Base-by-base conservation (phyloP, 2,797 vertebrate genomes). In the Chloroceryle amazona region DNA sequence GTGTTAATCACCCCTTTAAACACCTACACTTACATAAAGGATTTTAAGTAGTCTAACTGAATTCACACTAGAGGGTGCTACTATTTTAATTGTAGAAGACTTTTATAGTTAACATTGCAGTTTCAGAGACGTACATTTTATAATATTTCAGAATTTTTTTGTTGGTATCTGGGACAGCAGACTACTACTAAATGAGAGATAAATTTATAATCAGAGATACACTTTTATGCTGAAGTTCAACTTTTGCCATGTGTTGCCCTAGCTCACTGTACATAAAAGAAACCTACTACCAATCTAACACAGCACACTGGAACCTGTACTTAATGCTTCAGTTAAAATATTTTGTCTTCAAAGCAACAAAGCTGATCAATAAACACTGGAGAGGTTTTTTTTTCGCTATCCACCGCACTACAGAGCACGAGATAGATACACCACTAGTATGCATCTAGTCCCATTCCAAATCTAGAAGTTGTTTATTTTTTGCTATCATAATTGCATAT, bases 31-130 rank as follows among this genome's bases (percentile, higher is more conserved):
- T 79, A 85, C 10, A n/a, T 2, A 11, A 29, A 72, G 17, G 39
- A 37, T 70, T 92, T 91, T 63, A 60, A 80, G 39, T 10, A 33
- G 6, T 79, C 52, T 67, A 91, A 87, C 35, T n/a, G 44, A 94
- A 91, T 88, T 52, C 79, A 89, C 87, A 87, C 91, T 87, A 93
- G 89, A 95, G 87, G 89, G 91, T 91, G 93, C 85, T 96, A 70
- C 79, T 87, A 94, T 93, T 92, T 93, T 94, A 88, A 87, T 22
- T 66, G 47, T 47, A 85, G 78, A 86, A 71, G 1, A n/a, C 90
- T 47, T 95, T 85, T 79, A 61, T 14, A 61, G 11, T 37, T 81
- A 68, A 63, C 28, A n/a, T 12, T 42, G n/a, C 25, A 26, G 8
- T 47, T 89, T 85, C 42, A 66, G 57, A 89, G 39, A 7, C 70